A percentile compares a stretch with the other conserved stretches of the same genome.
These are phyloP conservation scores for Anguilla obscura DNA, from an alignment of 2,797 vertebrate genomes.

Conservation along the genomic window DNA sequence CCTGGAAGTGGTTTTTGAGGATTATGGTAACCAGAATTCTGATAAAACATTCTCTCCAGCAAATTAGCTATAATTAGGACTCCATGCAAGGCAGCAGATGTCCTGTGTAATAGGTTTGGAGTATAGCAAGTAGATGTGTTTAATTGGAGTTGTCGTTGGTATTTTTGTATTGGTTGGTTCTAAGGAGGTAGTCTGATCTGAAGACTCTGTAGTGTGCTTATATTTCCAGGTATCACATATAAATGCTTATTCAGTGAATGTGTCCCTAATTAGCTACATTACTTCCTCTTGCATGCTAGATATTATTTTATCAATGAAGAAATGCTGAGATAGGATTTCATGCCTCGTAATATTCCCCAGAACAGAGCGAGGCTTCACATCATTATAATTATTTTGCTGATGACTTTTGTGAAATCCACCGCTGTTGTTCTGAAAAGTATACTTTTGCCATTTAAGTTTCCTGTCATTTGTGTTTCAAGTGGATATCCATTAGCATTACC, in stretches of 20 bases:
- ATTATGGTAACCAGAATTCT: neutral
- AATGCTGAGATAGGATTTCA: neutral
- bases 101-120: neutral
- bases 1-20: neutral
- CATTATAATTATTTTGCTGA: neutral
- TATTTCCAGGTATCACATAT: neutral
- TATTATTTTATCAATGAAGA: neutral
- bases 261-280: neutral
- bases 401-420: neutral
- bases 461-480: neutral
- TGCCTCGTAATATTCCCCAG: neutral
- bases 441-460: neutral
- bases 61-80: neutral
- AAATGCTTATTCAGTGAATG: neutral
- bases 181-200: neutral
- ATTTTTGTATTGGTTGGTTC: neutral
- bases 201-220: neutral
- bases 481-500: neutral
- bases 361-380: neutral
- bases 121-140: neutral
- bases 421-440: neutral
- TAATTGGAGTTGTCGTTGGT: neutral
- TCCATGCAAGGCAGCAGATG: neutral
- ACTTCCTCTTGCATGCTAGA: neutral
- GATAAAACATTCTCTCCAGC: neutral